Evolutionary conservation across 2,113 vertebrate species (phyloP).

Genomic region (Rousettus leschenaultii): DNA sequence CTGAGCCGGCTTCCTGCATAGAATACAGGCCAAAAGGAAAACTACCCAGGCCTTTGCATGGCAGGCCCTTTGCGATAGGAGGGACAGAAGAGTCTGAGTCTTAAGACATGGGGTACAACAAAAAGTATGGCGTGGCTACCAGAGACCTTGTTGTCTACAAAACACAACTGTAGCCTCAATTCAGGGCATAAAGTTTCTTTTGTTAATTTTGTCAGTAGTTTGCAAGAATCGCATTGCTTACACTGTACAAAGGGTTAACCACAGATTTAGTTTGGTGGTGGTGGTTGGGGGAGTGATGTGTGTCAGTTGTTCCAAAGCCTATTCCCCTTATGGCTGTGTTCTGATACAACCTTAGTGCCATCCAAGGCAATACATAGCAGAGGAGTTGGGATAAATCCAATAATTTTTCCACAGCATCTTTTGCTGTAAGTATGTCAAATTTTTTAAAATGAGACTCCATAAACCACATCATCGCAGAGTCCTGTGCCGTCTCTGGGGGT

Average conservation of each 20-base stretch:
- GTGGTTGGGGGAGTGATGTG: neutral
- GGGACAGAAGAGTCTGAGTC: neutral
- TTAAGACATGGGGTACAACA: neutral
- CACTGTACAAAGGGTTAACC: constrained; percentile 28
- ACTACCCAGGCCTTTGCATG: neutral
- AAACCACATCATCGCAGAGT: constrained; percentile 64
- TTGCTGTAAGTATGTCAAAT: constrained; percentile 55
- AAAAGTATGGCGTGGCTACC: neutral
- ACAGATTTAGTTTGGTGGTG: neutral
- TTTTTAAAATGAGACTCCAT: constrained; percentile 63
- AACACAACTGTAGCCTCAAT: neutral
- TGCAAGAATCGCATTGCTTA: neutral
- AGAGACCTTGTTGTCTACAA: neutral
- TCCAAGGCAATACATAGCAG: constrained; percentile 63
- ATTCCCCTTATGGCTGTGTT: constrained; percentile 37
- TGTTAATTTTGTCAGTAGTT: neutral
- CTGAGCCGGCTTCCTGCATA: neutral
- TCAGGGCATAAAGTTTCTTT: neutral
- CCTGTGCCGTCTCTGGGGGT: neutral
- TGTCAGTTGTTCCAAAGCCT: neutral
- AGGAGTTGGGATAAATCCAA: constrained; percentile 49
- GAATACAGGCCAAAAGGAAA: neutral
- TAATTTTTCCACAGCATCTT: constrained; percentile 55
- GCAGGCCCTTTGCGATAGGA: neutral
- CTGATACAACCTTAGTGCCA: constrained; percentile 60